Percentiles rank a stretch among this genome's conserved stretches.
Evolutionary conservation across 1,140 invertebrate species (phyloP).

Genomic region (Asobara japonica): DNA sequence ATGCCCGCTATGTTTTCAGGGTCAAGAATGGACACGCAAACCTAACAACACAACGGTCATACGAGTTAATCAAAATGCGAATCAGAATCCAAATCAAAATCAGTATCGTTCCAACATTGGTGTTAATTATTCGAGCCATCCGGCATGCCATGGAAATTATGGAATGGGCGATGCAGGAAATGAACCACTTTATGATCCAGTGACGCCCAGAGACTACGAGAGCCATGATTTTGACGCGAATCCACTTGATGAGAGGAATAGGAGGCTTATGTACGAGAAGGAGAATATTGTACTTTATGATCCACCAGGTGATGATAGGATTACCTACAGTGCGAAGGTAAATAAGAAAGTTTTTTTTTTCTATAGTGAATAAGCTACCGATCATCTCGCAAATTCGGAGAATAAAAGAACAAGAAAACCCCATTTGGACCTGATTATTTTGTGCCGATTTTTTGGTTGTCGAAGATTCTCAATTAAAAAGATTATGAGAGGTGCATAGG

Average conservation of each 20-base stretch:
- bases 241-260: constrained; percentile 58
- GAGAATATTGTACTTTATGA: constrained; percentile 53
- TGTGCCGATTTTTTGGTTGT: too few species aligned
- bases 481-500: too few species aligned
- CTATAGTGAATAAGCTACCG: too few species aligned
- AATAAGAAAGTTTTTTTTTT: background rate
- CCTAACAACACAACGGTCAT: constrained; percentile 64
- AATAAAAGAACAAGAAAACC: too few species aligned
- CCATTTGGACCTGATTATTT: too few species aligned
- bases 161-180: constrained; percentile 51
- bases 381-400: too few species aligned
- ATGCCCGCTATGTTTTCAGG: constrained; percentile 36
- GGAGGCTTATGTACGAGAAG: constrained; percentile 55
- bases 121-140: constrained; percentile 33
- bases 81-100: constrained; percentile 43
- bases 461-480: too few species aligned
- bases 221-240: constrained; percentile 64
- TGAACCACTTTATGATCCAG: constrained; percentile 63
- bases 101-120: constrained; percentile 41
- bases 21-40: constrained; percentile 60
- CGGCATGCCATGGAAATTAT: constrained; percentile 47
- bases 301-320: constrained; percentile 30
- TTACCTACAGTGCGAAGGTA: constrained; percentile 32
- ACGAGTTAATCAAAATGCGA: constrained; percentile 55
- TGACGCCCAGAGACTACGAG: constrained; percentile 60